These are phyloP conservation scores for Capitella teleta DNA, from an alignment of 1,140 invertebrate genomes.

Conservation along the genomic window DNA sequence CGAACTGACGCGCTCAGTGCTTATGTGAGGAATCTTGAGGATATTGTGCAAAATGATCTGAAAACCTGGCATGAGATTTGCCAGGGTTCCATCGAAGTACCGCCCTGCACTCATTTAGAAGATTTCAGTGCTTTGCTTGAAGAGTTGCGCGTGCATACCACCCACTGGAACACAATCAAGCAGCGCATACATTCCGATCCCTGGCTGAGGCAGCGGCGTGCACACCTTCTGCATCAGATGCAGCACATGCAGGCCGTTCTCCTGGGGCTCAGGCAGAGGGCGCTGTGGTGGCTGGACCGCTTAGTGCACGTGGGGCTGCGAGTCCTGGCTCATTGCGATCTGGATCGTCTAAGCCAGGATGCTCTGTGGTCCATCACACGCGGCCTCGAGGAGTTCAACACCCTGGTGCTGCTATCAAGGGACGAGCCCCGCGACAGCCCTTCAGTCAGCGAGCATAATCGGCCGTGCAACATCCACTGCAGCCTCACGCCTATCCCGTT, in stretches of 20 bases:
- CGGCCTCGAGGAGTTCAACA: conserved; percentile 39
- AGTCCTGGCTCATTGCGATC: conserved; percentile 35
- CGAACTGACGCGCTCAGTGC: conserved; percentile 20
- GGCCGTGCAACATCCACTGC: not conserved
- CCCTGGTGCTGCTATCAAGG: conserved; percentile 17
- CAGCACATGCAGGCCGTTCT: conserved; percentile 22
- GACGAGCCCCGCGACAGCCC: not conserved
- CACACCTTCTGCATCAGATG: conserved; percentile 17
- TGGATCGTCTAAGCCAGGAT: conserved; percentile 26
- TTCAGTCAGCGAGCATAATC: not conserved
- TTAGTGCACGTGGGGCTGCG: conserved; percentile 33
- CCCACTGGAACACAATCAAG: conserved; percentile 38
- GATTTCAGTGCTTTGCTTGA: conserved; percentile 35
- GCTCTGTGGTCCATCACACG: conserved; percentile 35
- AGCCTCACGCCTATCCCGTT: conserved; percentile 29
- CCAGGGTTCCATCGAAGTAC: conserved; percentile 22
- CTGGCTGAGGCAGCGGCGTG: conserved; percentile 26
- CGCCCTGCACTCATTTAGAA: conserved; percentile 30
- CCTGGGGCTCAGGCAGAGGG: conserved; percentile 19
- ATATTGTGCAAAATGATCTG: conserved; percentile 24
- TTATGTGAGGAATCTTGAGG: conserved; percentile 31
- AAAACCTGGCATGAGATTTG: conserved; percentile 26
- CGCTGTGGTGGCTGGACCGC: conserved; percentile 34
- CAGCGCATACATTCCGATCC: conserved; percentile 28
- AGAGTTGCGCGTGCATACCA: conserved; percentile 32